Base-by-base conservation (phyloP, 2,888 invertebrate species). In the Caenorhabditis wallacei region DNA sequence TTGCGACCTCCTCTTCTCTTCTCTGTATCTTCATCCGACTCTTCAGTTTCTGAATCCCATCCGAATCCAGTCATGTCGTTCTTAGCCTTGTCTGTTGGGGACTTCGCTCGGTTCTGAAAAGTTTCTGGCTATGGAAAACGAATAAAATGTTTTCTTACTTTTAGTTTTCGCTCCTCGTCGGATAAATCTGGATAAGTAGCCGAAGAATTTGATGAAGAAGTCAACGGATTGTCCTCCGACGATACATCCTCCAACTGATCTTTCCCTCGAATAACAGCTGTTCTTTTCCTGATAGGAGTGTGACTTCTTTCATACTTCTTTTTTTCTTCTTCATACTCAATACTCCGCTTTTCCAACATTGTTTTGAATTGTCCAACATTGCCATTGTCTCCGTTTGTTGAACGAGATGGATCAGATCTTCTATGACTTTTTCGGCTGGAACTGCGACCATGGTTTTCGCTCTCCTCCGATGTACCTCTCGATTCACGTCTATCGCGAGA, bases 31-130 rank as follows among this genome's bases (percentile, higher is more conserved):
- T 83, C 83, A 18, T 83, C 83, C 1, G 83, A 79, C 4, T 83
- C 82, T n/a, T 82, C 82, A 3, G 61, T 37, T 18, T 78, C 78
- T 0, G 83, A 74, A 10, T 82, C 82, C 79, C 83, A 80, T 1
- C 63, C 74, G 20, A 66, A 71, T 2, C 8, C 51, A 18, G 20
- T 24, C 3, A n/a, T 20, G n/a, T 57, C 54, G 51, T 69, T 78
- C 13, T 53, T 20, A 11, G 35, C 13, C 24, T 46, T 35, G 30
- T 8, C 8, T 5, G 13, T 57, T 30, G 71, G 37, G 16, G 54
- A 61, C 20, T 16, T 43, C 4, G 35, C 51, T n/a, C 35, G 59
- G 30, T 51, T 79, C 63, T 61, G 37, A 68, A 66, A 66, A 24
- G 13, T 40, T 40, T 4, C 4, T 7, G 10, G 35, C 10, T 51